These are phyloP conservation scores for Origma solitaria DNA, from an alignment of 2,113 vertebrate species.

Conservation along the genomic window DNA sequence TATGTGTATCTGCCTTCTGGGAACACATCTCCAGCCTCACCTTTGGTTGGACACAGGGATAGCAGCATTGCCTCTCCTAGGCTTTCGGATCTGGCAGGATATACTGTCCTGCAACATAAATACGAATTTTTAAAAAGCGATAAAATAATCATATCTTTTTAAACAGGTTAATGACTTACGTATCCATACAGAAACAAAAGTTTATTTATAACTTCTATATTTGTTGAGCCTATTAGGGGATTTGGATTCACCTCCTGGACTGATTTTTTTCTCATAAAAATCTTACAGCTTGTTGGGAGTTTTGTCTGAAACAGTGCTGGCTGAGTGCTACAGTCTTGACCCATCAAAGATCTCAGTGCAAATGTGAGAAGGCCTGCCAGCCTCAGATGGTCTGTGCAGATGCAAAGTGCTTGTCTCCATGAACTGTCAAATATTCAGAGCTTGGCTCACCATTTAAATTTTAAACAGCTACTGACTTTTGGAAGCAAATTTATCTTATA, in stretches of 20 bases:
- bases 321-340: background rate
- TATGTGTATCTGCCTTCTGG: background rate
- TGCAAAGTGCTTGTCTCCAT: background rate
- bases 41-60: rapidly evolving
- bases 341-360: background rate
- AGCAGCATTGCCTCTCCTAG: background rate
- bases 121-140: background rate
- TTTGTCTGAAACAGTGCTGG: background rate
- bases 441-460: background rate
- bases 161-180: background rate
- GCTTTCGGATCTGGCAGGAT: background rate
- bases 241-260: background rate
- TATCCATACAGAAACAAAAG: background rate
- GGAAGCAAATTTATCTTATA: background rate
- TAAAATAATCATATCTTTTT: background rate
- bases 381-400: background rate
- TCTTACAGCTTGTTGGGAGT: background rate
- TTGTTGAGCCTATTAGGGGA: background rate
- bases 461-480: background rate
- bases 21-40: rapidly evolving
- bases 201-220: background rate
- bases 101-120: background rate
- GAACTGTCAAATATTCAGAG: background rate
- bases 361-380: background rate
- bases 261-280: background rate